Conservation (phyloP, 37 sponge, comb jelly and placozoan genomes). For the Chondrilla cf. caribensis region DNA sequence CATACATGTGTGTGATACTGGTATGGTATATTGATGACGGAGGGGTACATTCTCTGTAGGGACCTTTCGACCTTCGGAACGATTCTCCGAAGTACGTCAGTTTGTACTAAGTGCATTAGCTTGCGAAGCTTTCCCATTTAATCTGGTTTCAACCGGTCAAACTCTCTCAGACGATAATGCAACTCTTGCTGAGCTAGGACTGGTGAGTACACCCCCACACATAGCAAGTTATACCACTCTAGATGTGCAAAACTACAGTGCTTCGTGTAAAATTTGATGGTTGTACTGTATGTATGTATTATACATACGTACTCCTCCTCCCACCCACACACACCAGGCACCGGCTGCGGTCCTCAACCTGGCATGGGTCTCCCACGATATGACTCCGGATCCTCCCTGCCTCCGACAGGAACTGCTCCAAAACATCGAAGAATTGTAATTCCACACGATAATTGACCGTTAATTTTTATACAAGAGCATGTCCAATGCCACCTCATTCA, state of each 20-base stretch:
- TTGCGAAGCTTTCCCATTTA: slow-evolving; percentile 23
- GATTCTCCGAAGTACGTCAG: slow-evolving; percentile 45
- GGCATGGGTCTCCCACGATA: background rate
- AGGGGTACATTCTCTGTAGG: slow-evolving; percentile 26
- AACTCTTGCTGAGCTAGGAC: slow-evolving; percentile 42
- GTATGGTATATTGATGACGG: no score
- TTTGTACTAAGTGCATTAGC: slow-evolving; percentile 36
- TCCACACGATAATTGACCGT: no score
- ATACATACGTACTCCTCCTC: no score
- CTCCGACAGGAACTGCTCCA: background rate
- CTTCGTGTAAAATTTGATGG: no score
- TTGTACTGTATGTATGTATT: no score
- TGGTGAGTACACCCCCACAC: slow-evolving; percentile 55
- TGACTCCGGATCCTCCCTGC: background rate
- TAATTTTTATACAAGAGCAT: no score
- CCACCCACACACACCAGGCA: no score
- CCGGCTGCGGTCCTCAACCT: slow-evolving; percentile 37
- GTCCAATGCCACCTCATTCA: no score
- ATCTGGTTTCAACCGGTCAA: slow-evolving; percentile 39
- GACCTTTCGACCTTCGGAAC: slow-evolving; percentile 66
- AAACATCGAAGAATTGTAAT: background rate
- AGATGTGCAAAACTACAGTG: no score
- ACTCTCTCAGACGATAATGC: slow-evolving; percentile 35
- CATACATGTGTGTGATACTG: no score
- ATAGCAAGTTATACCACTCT: no score